Conservation (phyloP, 2,113 vertebrate genomes). For the Tachysurus fulvidraco region DNA sequence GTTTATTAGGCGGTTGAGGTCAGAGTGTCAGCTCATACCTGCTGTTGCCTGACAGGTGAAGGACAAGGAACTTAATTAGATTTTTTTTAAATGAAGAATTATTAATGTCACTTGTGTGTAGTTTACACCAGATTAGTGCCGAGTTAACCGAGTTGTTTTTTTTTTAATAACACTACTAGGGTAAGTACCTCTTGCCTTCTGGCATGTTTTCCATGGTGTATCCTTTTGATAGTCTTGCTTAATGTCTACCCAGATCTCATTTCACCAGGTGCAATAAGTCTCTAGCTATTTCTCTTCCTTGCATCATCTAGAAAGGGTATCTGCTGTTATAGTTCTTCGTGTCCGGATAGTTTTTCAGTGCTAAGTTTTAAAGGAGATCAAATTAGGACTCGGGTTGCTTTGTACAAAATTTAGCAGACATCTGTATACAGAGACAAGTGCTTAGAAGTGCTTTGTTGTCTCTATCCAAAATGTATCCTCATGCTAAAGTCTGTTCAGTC, state of each 20-base stretch:
- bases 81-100: neutral
- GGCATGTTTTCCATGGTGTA: neutral
- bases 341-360: neutral
- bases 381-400: neutral
- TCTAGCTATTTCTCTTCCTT: neutral
- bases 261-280: neutral
- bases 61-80: neutral
- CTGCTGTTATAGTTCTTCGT: neutral
- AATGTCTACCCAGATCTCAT: neutral
- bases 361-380: neutral
- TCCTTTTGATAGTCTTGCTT: neutral
- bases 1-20: too few relatives aligned
- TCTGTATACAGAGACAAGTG: neutral
- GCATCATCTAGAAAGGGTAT: neutral
- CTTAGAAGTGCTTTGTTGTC: neutral
- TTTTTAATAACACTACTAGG: neutral
- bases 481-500: neutral
- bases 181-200: neutral
- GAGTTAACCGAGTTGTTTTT: too few relatives aligned
- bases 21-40: too few relatives aligned
- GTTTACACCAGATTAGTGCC: neutral
- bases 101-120: neutral
- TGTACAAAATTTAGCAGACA: neutral
- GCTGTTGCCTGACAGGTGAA: too few relatives aligned
- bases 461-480: too few relatives aligned